Evolutionary conservation across 2,888 invertebrate genomes (phyloP).

Genomic region (Vanessa cardui): DNA sequence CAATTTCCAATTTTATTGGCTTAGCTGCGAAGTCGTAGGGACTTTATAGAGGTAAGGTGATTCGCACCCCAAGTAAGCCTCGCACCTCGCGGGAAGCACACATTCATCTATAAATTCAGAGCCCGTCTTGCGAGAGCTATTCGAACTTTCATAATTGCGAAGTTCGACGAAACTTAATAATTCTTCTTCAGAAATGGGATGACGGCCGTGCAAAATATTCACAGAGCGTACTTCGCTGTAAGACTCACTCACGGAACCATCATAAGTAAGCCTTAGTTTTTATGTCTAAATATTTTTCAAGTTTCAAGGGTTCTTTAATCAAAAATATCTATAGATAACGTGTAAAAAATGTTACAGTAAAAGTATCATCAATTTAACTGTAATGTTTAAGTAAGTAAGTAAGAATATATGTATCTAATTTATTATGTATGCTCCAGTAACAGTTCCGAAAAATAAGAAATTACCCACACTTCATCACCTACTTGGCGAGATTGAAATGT

Average conservation of each 20-base stretch:
- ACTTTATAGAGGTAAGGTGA: constrained; percentile 50
- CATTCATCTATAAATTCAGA: constrained; percentile 82
- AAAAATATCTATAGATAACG: too few species aligned
- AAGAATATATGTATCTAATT: constrained; percentile 12
- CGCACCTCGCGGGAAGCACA: constrained; percentile 68
- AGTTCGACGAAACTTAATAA: constrained; percentile 82
- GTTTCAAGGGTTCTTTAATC: too few species aligned
- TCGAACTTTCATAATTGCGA: constrained; percentile 83
- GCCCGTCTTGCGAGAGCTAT: constrained; percentile 80
- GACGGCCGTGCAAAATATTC: constrained; percentile 80
- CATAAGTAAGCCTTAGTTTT: constrained; percentile 48
- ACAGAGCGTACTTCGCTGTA: constrained; percentile 71
- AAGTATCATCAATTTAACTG: too few species aligned
- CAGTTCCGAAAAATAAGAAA: constrained; percentile 52
- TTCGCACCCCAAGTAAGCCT: constrained; percentile 51
- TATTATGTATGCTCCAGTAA: constrained; percentile 13
- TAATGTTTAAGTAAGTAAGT: too few species aligned
- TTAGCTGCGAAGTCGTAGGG: constrained; percentile 46
- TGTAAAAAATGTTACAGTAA: too few species aligned
- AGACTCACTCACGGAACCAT: constrained; percentile 65
- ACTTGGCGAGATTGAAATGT: constrained; percentile 75
- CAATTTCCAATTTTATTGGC: constrained; percentile 50
- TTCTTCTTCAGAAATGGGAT: constrained; percentile 81
- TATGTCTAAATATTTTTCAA: constrained; percentile 23
- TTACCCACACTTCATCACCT: constrained; percentile 73